Percentiles rank a stretch among this genome's conserved stretches.
Conservation (phyloP, 2,113 vertebrate species). For the Rallus limicola region DNA sequence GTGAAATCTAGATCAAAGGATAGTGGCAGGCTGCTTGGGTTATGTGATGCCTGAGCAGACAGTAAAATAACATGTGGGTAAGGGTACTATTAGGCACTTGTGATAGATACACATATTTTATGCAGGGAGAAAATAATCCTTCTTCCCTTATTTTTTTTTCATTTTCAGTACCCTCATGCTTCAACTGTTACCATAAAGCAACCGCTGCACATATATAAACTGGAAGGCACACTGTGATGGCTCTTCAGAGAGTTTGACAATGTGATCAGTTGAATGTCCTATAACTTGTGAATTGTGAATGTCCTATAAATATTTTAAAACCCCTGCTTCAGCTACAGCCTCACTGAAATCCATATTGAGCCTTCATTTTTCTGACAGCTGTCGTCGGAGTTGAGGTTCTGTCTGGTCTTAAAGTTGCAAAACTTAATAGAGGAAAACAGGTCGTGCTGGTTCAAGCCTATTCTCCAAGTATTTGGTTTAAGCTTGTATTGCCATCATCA, state of each 20-base stretch:
- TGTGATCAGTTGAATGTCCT: background rate
- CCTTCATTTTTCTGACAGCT: slow-evolving; percentile 21
- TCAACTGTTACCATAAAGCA: background rate
- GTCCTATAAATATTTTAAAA: slow-evolving; percentile 55
- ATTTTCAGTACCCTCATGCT: background rate
- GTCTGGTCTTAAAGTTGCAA: background rate
- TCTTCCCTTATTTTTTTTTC: background rate
- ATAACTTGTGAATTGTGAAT: slow-evolving; percentile 23
- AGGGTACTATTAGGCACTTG: background rate
- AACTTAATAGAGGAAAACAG: background rate
- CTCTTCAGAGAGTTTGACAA: background rate
- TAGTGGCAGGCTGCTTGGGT: background rate
- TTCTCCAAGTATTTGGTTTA: background rate
- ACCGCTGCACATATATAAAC: background rate
- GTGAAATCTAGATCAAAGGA: background rate
- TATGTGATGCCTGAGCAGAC: background rate
- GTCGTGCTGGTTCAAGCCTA: background rate
- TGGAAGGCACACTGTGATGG: background rate
- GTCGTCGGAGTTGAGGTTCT: background rate
- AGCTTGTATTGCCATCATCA: background rate
- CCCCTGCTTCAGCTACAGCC: background rate
- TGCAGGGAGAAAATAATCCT: background rate
- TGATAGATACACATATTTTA: background rate
- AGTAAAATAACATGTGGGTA: background rate
- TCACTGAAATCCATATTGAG: slow-evolving; percentile 12